These are phyloP conservation scores for Microcebus ravelobensis DNA, from an alignment of 2,113 vertebrate species.

Conservation along the genomic window DNA sequence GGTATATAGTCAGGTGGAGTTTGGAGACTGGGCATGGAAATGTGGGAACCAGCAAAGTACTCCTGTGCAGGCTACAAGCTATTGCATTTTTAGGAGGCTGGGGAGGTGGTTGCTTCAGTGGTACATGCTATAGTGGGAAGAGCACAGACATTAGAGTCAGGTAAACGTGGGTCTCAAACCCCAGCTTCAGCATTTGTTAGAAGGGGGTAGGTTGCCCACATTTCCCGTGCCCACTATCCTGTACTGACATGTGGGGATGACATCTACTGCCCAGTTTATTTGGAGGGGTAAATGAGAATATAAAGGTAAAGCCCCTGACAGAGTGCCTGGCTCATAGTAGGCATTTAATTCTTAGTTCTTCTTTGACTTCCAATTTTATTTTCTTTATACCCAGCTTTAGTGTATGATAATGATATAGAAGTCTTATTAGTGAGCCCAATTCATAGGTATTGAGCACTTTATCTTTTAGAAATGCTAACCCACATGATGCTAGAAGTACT, in stretches of 20 bases:
- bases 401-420: not conserved
- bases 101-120: not conserved
- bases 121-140: not conserved
- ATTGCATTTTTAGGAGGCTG: not conserved
- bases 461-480: constrained; percentile 3
- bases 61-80: not conserved
- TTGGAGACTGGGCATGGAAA: not conserved
- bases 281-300: constrained; percentile 29
- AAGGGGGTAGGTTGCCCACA: not conserved
- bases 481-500: not conserved
- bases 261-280: not conserved
- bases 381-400: constrained; percentile 12
- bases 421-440: not conserved
- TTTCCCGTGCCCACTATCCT: not conserved
- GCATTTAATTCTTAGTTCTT: not conserved
- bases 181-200: not conserved
- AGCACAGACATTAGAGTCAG: not conserved
- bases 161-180: not conserved
- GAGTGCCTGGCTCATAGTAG: not conserved
- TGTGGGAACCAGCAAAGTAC: not conserved
- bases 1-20: not conserved
- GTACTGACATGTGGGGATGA: not conserved
- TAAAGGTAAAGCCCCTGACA: not conserved
- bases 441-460: not conserved
- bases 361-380: not conserved